Conservation (phyloP, 2,888 invertebrate genomes). For the Nyleta sp. region DNA sequence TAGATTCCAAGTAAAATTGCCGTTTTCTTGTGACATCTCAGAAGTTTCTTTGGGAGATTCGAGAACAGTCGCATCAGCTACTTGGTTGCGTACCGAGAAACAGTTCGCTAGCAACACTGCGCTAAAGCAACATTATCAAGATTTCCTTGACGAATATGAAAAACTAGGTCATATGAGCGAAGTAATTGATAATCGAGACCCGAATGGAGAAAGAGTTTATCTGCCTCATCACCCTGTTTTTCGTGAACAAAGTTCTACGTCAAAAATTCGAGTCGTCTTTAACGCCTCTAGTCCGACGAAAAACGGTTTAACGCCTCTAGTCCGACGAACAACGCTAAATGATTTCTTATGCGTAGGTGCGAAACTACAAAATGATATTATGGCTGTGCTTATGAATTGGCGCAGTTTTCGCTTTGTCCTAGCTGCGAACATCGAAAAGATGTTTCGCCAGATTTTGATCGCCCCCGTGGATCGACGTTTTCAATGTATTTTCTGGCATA, state of each 20-base stretch:
- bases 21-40: neutral
- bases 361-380: constrained; percentile 4
- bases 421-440: constrained; percentile 29
- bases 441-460: no score
- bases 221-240: constrained; percentile 1
- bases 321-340: neutral
- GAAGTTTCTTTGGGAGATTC: neutral
- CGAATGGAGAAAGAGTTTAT: neutral
- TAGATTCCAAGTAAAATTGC: neutral
- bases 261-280: constrained; percentile 1
- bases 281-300: neutral
- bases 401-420: neutral
- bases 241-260: neutral
- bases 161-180: neutral
- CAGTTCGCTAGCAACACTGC: neutral
- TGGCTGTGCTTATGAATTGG: constrained; percentile 4
- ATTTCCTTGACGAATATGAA: neutral
- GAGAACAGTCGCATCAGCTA: neutral
- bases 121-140: neutral
- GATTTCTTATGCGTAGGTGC: neutral
- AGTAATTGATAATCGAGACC: neutral
- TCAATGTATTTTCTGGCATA: constrained; percentile 38
- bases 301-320: no score
- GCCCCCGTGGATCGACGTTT: constrained; percentile 18
- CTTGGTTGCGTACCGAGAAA: neutral